phyloP scores from a whole-genome alignment of 2,113 vertebrate species.

The Cinclus mexicanus region DNA sequence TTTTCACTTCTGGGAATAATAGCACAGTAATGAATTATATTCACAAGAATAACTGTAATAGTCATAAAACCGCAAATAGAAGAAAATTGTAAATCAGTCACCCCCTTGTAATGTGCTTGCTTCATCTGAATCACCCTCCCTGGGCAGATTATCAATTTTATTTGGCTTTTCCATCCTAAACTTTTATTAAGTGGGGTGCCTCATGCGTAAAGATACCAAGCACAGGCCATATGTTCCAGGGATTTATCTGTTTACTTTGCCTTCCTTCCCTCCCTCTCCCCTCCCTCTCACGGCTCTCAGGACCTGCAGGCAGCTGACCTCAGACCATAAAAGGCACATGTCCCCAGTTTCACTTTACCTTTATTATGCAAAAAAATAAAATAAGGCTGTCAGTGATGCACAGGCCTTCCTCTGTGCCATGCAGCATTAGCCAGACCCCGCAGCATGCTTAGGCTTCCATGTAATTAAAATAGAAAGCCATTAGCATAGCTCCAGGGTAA shows the following conservation, averaged over 20 bases:
- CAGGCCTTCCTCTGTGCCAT: not conserved
- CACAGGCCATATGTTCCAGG: constrained; percentile 47
- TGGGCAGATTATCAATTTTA: constrained; percentile 69
- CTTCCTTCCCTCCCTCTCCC: not conserved
- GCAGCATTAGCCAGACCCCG: not conserved
- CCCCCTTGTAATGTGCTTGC: constrained; percentile 47
- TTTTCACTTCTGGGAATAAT: constrained; percentile 73
- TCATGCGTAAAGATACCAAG: constrained; percentile 58
- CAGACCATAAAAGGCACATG: not conserved
- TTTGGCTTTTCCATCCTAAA: constrained; percentile 65
- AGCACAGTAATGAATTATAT: constrained; percentile 67
- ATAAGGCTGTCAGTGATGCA: not conserved
- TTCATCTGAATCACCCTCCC: constrained; percentile 68
- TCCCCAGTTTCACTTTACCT: constrained; percentile 31
- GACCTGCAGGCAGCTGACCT: constrained; percentile 32
- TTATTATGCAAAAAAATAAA: constrained; percentile 15
- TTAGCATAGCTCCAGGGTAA: constrained; percentile 31
- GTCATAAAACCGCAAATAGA: constrained; percentile 68
- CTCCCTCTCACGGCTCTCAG: not conserved
- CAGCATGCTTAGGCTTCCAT: not conserved
- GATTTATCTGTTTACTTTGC: constrained; percentile 64
- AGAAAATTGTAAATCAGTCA: constrained; percentile 66
- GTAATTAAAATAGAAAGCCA: constrained; percentile 39
- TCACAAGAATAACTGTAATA: constrained; percentile 71
- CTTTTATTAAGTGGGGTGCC: constrained; percentile 65